Conservation (phyloP, 2,113 vertebrate species). For the Sterrhoptilus dennistouni region DNA sequence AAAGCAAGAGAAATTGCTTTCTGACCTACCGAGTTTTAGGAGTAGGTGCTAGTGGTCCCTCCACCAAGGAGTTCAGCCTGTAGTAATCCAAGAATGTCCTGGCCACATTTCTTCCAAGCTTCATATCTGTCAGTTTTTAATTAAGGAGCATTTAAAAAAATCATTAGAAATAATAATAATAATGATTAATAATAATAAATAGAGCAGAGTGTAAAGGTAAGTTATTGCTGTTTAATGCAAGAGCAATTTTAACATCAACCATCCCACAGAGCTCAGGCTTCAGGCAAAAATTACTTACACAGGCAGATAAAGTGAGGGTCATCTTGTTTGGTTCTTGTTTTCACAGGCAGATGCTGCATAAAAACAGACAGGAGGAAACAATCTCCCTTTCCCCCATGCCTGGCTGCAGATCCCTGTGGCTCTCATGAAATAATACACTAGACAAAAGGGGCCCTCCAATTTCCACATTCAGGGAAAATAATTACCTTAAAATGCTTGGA, state of each 20-base stretch:
- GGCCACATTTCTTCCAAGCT: constrained; percentile 93
- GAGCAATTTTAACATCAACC: constrained; percentile 27
- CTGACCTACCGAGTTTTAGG: constrained; percentile 75
- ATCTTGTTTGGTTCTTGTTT: constrained; percentile 21
- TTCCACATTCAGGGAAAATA: not conserved
- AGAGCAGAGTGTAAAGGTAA: not conserved
- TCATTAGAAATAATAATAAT: not conserved
- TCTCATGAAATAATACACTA: not conserved
- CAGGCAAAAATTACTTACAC: not conserved
- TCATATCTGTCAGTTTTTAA: constrained; percentile 85
- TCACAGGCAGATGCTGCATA: not conserved
- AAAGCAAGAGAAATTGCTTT: constrained; percentile 35
- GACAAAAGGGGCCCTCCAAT: not conserved
- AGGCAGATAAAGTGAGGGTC: not conserved
- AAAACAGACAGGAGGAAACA: not conserved
- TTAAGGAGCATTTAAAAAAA: constrained; percentile 75
- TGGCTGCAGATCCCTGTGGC: not conserved
- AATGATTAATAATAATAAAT: not conserved
- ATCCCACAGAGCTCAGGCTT: not conserved
- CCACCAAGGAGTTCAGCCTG: constrained; percentile 82
- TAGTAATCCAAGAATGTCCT: constrained; percentile 97
- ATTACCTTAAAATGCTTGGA: not conserved
- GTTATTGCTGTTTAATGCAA: constrained; percentile 10
- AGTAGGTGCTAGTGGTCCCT: constrained; percentile 74
- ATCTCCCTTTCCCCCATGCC: not conserved